Conservation (phyloP, 2,113 vertebrate genomes). For the Serinus canaria region DNA sequence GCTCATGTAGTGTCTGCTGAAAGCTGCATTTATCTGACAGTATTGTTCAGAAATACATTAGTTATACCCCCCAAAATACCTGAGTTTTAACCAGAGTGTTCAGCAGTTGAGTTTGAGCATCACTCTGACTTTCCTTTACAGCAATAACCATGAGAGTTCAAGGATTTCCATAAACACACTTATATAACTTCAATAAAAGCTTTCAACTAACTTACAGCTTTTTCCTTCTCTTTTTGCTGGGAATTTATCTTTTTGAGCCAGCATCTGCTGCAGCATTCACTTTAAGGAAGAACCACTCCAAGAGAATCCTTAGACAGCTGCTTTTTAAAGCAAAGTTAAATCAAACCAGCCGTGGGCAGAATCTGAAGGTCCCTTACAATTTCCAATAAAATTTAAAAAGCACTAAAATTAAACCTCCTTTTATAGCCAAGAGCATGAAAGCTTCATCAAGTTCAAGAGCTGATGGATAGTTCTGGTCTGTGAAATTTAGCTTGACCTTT, state of each 20-base stretch:
- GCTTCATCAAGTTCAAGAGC: background rate
- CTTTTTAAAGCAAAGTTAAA: background rate
- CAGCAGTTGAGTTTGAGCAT: background rate
- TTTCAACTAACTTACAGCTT: background rate
- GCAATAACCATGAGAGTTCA: background rate
- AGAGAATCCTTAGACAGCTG: background rate
- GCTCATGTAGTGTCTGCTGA: accelerated
- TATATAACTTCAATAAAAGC: background rate
- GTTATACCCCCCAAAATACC: background rate
- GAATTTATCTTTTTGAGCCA: background rate
- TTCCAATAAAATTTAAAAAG: background rate
- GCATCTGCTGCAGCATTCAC: background rate
- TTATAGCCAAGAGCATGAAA: background rate
- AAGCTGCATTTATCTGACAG: background rate
- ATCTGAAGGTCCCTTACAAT: background rate
- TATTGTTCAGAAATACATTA: background rate
- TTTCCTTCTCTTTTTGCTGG: background rate
- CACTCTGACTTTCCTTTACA: background rate
- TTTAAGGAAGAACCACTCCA: background rate
- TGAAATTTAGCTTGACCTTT: background rate
- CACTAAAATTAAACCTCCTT: slow-evolving; percentile 1
- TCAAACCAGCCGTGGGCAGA: background rate
- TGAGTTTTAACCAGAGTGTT: background rate
- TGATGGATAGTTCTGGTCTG: background rate
- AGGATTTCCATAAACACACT: background rate